Base-by-base conservation (phyloP, 1,140 invertebrate species). In the Euglossa dilemma region DNA sequence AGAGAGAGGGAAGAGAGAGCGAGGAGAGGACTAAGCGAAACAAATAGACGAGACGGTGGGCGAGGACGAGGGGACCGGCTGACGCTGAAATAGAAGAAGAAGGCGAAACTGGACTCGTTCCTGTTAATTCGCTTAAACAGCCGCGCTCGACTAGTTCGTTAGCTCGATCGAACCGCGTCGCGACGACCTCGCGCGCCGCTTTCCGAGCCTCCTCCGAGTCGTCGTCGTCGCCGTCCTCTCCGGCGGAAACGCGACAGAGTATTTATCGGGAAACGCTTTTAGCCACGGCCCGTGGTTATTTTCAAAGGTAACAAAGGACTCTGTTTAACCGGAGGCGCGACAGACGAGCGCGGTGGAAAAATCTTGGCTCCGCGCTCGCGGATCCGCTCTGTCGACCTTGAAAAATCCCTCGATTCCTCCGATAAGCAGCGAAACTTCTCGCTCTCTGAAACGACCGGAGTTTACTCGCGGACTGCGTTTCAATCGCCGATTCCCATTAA, bases 91-190 rank as follows among this genome's bases (percentile, higher is more conserved):
- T 7, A 50, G 6, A 54, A 45, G 59, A 52, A 50, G 50, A 81
- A 52, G 43, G 45, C 14, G 72, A 66, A 36, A 69, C 80, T 59
- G 54, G 61, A 75, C 79, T 50, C 70, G 71, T 75, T 23, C 50
- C 56, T 43, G 50, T 75, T 66, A 75, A 67, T 66, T 75, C 72
- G 28, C 43, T 57, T 28, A 28, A 50, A 57, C 80, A 43, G 61
- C 67, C 36, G 61, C 54, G 43, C 12, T 18, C 23, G 61, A 75
- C 47, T 73, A 28, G 71, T 74, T 73, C 36, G 71, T 54, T 79
- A 71, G 56, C 52, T 57, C 52, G 61, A 54, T 77, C 75, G 63
- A 54, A 28, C 20, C 47, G 25, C 61, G 50, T 66, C 28, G 20
- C 47, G 56, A 36, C 74, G 36, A 36, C 36, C 43, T 11, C 16